Evolutionary conservation across 2,113 vertebrate genomes (phyloP).

Genomic region (Globicephala melas): DNA sequence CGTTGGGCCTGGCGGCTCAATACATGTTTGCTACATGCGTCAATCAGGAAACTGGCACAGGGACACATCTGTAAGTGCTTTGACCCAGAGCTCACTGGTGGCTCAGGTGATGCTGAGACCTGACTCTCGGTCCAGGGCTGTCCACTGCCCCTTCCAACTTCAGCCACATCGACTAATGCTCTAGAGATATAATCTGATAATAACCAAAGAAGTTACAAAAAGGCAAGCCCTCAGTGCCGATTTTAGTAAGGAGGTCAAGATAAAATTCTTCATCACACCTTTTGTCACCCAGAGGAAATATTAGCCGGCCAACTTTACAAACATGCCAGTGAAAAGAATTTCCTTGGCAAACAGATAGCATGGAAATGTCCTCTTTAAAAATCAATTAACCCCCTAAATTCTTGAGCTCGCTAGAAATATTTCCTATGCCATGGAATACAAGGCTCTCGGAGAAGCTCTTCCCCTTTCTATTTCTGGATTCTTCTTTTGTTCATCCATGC

Average conservation of each 20-base stretch:
- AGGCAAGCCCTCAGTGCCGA: background rate
- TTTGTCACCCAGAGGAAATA: slow-evolving; percentile 77
- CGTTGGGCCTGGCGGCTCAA: background rate
- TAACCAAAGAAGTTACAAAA: slow-evolving; percentile 62
- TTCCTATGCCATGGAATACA: slow-evolving; percentile 87
- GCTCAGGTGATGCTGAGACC: background rate
- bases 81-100: background rate
- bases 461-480: slow-evolving; percentile 90
- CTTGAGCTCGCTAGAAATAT: slow-evolving; percentile 79
- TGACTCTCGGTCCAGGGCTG: background rate
- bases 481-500: slow-evolving; percentile 94
- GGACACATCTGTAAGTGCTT: background rate
- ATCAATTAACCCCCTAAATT: slow-evolving; percentile 79
- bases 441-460: slow-evolving; percentile 84
- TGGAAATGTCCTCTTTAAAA: slow-evolving; percentile 84
- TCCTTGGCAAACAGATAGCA: slow-evolving; percentile 81
- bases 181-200: slow-evolving; percentile 37
- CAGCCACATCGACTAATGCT: background rate
- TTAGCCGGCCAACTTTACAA: slow-evolving; percentile 78
- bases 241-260: slow-evolving; percentile 73
- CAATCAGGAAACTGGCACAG: background rate
- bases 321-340: slow-evolving; percentile 83
- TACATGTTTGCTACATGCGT: background rate
- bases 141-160: background rate
- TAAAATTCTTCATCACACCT: slow-evolving; percentile 80